A percentile compares a stretch with the other conserved stretches of the same genome.
Evolutionary conservation across 1,140 invertebrate species (phyloP).

Genomic region (Neomicropteryx cornuta): DNA sequence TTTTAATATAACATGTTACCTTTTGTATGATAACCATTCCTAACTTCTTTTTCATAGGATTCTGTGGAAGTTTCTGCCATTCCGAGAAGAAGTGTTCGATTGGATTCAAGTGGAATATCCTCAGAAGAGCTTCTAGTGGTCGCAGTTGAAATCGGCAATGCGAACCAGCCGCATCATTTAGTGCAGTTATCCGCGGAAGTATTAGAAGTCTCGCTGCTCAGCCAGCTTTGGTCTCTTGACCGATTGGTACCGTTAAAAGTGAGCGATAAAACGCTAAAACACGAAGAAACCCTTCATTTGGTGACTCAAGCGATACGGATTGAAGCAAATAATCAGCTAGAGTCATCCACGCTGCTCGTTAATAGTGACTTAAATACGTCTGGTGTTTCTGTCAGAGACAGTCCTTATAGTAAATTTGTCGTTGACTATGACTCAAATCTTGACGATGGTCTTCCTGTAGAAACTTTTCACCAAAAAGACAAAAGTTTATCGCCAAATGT

Average conservation of each 20-base stretch:
- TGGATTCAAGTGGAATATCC: slow-evolving; percentile 14
- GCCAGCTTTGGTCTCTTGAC: slow-evolving; percentile 30
- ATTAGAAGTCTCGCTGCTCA: slow-evolving; percentile 31
- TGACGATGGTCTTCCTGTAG: slow-evolving; percentile 14
- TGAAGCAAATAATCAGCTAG: slow-evolving; percentile 16
- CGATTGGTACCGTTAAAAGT: slow-evolving; percentile 20
- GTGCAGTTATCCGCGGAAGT: slow-evolving; percentile 24
- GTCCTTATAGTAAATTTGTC: slow-evolving; percentile 32
- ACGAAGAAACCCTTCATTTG: slow-evolving; percentile 30
- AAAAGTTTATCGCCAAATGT: slow-evolving; percentile 16
- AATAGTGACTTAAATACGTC: slow-evolving; percentile 6
- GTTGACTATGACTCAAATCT: slow-evolving; percentile 22
- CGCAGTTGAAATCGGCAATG: slow-evolving; percentile 33
- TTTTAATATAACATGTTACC: no score
- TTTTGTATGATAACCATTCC: no score
- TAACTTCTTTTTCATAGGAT: slow-evolving; percentile 23
- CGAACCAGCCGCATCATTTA: slow-evolving; percentile 25
- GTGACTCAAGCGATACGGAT: slow-evolving; percentile 27
- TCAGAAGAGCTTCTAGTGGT: slow-evolving; percentile 27
- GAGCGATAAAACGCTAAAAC: slow-evolving; percentile 18
- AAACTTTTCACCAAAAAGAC: slow-evolving; percentile 9
- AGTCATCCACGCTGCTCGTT: slow-evolving; percentile 14
- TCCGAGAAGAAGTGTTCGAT: slow-evolving; percentile 25
- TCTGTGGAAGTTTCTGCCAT: slow-evolving; percentile 28
- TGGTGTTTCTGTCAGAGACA: slow-evolving; percentile 17